Percentiles rank a stretch among this genome's conserved stretches.
These are phyloP conservation scores for Leucophenga montana DNA, from an alignment of 2,888 invertebrate genomes.

Conservation along the genomic window DNA sequence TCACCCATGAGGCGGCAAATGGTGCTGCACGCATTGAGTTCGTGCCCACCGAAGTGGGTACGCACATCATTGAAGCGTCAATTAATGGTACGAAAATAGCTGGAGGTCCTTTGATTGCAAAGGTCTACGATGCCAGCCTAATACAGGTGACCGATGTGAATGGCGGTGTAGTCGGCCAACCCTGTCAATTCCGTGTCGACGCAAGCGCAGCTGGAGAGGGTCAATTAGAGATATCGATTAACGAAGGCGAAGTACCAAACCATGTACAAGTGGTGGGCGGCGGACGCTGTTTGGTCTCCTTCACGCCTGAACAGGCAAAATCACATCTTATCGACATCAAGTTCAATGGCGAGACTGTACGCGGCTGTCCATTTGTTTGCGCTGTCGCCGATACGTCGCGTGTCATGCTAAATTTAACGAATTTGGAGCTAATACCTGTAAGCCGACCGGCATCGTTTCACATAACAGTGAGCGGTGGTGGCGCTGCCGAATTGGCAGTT, in stretches of 20 bases:
- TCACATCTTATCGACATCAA: slow-evolving; percentile 95
- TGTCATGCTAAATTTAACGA: slow-evolving; percentile 82
- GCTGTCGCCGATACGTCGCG: slow-evolving; percentile 86
- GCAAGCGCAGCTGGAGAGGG: slow-evolving; percentile 99
- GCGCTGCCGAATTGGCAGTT: slow-evolving; percentile 89
- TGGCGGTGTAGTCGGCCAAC: slow-evolving; percentile 94
- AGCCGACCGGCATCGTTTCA: slow-evolving; percentile 86
- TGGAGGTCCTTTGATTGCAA: slow-evolving; percentile 92
- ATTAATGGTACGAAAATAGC: slow-evolving; percentile 92
- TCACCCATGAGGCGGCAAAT: slow-evolving; percentile 86
- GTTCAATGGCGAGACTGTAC: slow-evolving; percentile 95
- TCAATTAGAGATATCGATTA: slow-evolving; percentile 98
- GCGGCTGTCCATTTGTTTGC: slow-evolving; percentile 92
- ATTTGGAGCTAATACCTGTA: slow-evolving; percentile 89
- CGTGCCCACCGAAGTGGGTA: slow-evolving; percentile 93
- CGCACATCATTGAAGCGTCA: slow-evolving; percentile 92
- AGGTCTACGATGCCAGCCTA: slow-evolving; percentile 94
- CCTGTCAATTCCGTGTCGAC: slow-evolving; percentile 98
- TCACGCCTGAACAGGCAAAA: slow-evolving; percentile 92
- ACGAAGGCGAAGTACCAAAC: slow-evolving; percentile 99
- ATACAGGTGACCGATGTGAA: slow-evolving; percentile 96
- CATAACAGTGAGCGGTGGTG: slow-evolving; percentile 81
- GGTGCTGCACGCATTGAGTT: slow-evolving; percentile 94
- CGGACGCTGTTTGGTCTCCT: slow-evolving; percentile 93
- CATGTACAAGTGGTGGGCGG: slow-evolving; percentile 97